Evolutionary conservation across 2,797 vertebrate species (phyloP), one percentile per base, ranked within the genome.

Genomic region (Protosalanx chinensis): DNA sequence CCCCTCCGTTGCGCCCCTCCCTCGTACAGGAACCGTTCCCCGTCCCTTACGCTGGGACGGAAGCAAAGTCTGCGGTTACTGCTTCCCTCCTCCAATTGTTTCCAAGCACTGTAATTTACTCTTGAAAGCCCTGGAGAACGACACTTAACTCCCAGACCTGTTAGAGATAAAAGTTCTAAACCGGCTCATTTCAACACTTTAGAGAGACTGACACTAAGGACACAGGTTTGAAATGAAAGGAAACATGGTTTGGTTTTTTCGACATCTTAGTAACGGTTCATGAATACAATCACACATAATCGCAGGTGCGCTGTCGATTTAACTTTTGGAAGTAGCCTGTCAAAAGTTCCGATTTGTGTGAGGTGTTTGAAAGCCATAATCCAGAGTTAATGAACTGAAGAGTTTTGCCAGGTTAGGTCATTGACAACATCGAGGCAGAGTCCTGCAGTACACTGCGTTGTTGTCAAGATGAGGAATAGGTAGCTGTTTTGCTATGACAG

Each of bases 121-220:
- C 74, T 33, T 65, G 75, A 61, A 69, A 20, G n/a, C 4, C 7
- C 18, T 20, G 35, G 32, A 70, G 56, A 85, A 83, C 82, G 75
- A 79, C 23, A 15, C 58, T 29, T 18, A 56, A 74, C 76, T 82
- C 68, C 35, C 35, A 37, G 35, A 37, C 35, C 7, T 8, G 4
- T 35, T 37, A 37, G 7, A 37, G 35, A 37, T 8, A 8, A 37
- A 37, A 8, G 35, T 37, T 37, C 35, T 2, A 37, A 37, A 37
- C 6, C 35, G 8, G 35, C 35, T 37, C 6, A 2, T 37, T 69
- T 74, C 79, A 83, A 87, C 87, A 88, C 91, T 90, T 91, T 87
- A 90, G 85, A 83, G 67, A 72, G 79, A 85, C 71, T 77, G 82
- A 82, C 84, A 77, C 57, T n/a, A 62, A 32, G 18, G 76, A 37